phyloP scores from a whole-genome alignment of 92 coral and sea anemone genomes.

The Scolanthus callimorphus region DNA sequence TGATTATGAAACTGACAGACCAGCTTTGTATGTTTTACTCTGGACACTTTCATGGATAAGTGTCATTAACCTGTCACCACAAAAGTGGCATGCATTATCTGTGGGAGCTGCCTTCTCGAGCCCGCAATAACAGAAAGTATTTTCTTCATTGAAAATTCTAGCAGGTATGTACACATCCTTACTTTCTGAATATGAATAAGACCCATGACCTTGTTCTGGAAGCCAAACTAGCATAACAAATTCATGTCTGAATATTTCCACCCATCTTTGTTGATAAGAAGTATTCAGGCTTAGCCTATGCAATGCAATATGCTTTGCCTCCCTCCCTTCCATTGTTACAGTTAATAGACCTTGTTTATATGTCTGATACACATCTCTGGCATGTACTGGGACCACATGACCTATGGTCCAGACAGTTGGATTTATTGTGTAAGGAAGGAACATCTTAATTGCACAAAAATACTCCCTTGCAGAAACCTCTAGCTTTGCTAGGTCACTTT shows the following conservation, averaged over 20 bases:
- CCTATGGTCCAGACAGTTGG: no score
- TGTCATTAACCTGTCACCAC: slow-evolving; percentile 19
- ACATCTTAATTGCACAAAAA: slow-evolving; percentile 34
- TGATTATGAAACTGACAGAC: no score
- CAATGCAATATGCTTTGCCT: slow-evolving; percentile 56
- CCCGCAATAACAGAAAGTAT: slow-evolving; percentile 58
- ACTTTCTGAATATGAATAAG: slow-evolving; percentile 40
- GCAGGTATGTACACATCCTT: slow-evolving; percentile 45
- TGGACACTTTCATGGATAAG: slow-evolving; percentile 41
- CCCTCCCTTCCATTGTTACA: slow-evolving; percentile 53
- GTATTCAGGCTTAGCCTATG: slow-evolving; percentile 44
- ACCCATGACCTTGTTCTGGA: slow-evolving; percentile 48
- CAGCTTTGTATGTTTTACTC: slow-evolving; percentile 20
- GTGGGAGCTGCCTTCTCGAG: slow-evolving; percentile 42
- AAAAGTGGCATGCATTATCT: slow-evolving; percentile 38
- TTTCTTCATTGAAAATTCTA: slow-evolving; percentile 15
- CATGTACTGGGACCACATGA: slow-evolving; percentile 59
- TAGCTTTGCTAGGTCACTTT: slow-evolving; percentile 28
- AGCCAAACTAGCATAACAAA: slow-evolving; percentile 52
- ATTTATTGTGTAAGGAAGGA: slow-evolving; percentile 28
- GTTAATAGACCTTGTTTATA: slow-evolving; percentile 48
- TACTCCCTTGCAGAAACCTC: slow-evolving; percentile 31
- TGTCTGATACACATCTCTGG: slow-evolving; percentile 27
- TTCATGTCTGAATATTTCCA: slow-evolving; percentile 50
- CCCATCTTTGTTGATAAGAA: slow-evolving; percentile 49